Conservation (phyloP, 2,113 vertebrate genomes). For the Leuciscus idus region DNA sequence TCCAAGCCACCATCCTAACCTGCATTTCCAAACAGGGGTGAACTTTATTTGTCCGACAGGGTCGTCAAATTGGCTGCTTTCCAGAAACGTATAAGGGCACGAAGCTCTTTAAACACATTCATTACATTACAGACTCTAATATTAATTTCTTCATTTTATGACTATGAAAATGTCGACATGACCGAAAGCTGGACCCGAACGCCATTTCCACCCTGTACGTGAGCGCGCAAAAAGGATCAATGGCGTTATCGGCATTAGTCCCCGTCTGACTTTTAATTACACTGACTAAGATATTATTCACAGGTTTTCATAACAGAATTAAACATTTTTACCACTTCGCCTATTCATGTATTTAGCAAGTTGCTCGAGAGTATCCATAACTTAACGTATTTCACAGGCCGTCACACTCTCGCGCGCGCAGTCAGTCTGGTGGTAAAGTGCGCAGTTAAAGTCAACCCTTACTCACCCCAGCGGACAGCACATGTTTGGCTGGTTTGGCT, state of each 20-base stretch:
- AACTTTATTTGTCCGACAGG: constrained; percentile 39
- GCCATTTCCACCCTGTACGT: constrained; percentile 33
- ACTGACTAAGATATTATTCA: background rate
- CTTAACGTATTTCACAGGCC: background rate
- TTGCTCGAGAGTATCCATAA: no score
- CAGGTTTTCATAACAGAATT: background rate
- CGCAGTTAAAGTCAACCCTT: background rate
- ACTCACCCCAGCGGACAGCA: constrained; percentile 58
- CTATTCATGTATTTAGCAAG: background rate
- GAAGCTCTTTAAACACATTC: background rate
- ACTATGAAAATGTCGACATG: background rate
- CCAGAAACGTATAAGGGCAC: constrained; percentile 12
- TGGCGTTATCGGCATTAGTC: constrained; percentile 17
- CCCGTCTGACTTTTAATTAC: background rate
- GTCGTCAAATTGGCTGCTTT: constrained; percentile 38
- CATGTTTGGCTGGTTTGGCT: constrained; percentile 60
- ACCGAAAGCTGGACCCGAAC: background rate
- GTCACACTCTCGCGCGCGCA: background rate
- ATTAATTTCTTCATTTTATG: background rate
- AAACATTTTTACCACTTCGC: background rate
- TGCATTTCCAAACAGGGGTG: background rate
- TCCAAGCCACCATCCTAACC: background rate
- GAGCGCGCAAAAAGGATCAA: constrained; percentile 18
- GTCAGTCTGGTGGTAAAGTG: background rate
- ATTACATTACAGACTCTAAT: background rate